phyloP scores from a whole-genome alignment of 2,113 vertebrate genomes.

The Semnopithecus entellus region DNA sequence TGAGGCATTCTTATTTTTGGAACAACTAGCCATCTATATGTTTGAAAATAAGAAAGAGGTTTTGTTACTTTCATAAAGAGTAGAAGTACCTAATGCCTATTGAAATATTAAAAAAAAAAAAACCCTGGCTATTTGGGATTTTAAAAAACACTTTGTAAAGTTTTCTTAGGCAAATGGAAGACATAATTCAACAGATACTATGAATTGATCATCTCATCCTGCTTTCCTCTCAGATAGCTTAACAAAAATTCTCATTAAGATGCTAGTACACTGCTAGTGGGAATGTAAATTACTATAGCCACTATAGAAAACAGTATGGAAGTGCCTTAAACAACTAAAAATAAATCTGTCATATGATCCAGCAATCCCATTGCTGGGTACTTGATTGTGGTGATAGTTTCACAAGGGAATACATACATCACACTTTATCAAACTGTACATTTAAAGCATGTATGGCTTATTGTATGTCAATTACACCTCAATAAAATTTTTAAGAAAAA shows the following conservation, averaged over 20 bases:
- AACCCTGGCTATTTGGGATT: not conserved
- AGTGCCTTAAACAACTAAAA: not conserved
- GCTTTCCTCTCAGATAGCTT: not conserved
- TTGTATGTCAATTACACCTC: not conserved
- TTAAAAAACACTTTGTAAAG: not conserved
- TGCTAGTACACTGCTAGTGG: not conserved
- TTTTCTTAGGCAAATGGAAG: not conserved
- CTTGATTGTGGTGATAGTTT: not conserved
- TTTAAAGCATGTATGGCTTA: not conserved
- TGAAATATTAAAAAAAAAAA: not conserved
- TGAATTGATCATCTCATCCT: not conserved
- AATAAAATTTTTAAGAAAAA: not conserved
- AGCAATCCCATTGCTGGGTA: not conserved
- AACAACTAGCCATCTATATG: not conserved
- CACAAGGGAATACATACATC: not conserved
- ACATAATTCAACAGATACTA: not conserved
- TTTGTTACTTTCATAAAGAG: not conserved
- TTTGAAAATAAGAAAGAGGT: not conserved
- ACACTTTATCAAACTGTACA: not conserved
- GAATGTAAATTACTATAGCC: not conserved
- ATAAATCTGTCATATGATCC: not conserved
- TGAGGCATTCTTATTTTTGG: not conserved
- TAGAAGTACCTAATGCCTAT: not conserved
- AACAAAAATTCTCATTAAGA: conserved; percentile 30
- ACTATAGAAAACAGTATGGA: not conserved